Conservation (phyloP, 2,888 invertebrate genomes). For the Cryptocephalus moraei region DNA sequence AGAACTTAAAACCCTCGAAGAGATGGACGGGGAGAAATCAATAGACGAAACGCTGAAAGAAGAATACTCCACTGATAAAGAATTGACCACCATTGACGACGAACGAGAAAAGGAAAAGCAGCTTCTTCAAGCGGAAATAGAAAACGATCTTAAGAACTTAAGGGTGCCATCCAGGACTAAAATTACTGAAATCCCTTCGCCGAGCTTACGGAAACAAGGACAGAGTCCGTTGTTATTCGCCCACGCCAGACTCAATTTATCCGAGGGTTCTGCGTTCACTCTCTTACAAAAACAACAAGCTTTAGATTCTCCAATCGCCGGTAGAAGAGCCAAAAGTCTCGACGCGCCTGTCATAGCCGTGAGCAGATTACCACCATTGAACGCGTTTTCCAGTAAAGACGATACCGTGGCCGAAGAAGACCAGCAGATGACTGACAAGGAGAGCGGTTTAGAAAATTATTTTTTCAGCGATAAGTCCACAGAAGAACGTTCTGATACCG, state of each 20-base stretch:
- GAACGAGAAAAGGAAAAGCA: constrained; percentile 32
- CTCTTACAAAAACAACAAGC: constrained; percentile 68
- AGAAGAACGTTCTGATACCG: constrained; percentile 19
- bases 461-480: constrained; percentile 19
- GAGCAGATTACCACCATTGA: constrained; percentile 68
- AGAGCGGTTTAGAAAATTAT: constrained; percentile 20
- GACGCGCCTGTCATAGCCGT: constrained; percentile 76
- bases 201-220: constrained; percentile 59
- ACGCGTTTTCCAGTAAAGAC: constrained; percentile 81
- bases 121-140: constrained; percentile 32
- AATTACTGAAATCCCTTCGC: constrained; percentile 57
- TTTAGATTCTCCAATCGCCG: constrained; percentile 62
- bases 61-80: constrained; percentile 20
- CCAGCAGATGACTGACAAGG: constrained; percentile 36
- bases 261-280: constrained; percentile 72
- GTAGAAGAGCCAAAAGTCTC: constrained; percentile 71
- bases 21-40: constrained; percentile 30
- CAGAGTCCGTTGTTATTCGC: constrained; percentile 72
- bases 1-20: constrained; percentile 28
- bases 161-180: constrained; percentile 42
- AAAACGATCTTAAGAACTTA: constrained; percentile 34
- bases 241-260: constrained; percentile 67
- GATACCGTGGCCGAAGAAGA: constrained; percentile 74
- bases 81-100: constrained; percentile 22
- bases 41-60: constrained; percentile 31